phyloP scores from a whole-genome alignment of 2,888 invertebrate genomes.

The Acrocera orbiculus region DNA sequence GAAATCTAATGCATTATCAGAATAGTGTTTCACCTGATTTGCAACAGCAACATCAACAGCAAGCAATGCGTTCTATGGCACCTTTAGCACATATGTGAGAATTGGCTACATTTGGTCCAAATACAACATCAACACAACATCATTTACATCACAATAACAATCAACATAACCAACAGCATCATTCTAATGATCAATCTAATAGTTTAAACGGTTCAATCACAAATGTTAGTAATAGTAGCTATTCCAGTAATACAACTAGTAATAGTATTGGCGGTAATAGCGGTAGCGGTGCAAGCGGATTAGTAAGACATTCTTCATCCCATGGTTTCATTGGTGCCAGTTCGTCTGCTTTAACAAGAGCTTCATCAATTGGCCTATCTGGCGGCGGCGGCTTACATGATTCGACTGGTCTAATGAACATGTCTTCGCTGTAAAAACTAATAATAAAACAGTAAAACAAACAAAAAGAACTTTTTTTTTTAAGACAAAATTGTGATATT shows the following conservation, averaged over 20 bases:
- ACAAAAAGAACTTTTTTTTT: too few relatives aligned
- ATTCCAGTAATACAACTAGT: slow-evolving; percentile 8
- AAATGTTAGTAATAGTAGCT: slow-evolving; percentile 7
- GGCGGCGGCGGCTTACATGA: slow-evolving; percentile 24
- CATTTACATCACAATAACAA: slow-evolving; percentile 5
- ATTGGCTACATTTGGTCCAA: slow-evolving; percentile 24
- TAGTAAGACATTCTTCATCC: slow-evolving; percentile 1
- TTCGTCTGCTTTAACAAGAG: slow-evolving; percentile 11
- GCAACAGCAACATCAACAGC: slow-evolving; percentile 27
- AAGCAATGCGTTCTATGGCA: slow-evolving; percentile 30
- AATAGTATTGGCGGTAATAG: slow-evolving; percentile 11
- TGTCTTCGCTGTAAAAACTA: too few relatives aligned
- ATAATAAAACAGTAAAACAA: too few relatives aligned
- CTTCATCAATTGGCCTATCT: slow-evolving; percentile 22
- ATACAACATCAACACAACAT: slow-evolving; percentile 10
- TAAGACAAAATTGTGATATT: too few relatives aligned
- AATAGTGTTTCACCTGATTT: slow-evolving; percentile 27
- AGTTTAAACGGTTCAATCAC: slow-evolving; percentile 6
- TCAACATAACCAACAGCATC: slow-evolving; percentile 11
- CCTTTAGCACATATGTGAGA: slow-evolving; percentile 34
- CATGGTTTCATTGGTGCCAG: neutral
- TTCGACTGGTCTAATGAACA: too few relatives aligned
- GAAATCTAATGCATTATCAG: slow-evolving; percentile 31
- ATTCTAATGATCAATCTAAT: slow-evolving; percentile 9
- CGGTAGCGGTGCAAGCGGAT: slow-evolving; percentile 8